Base-by-base conservation (phyloP, 2,797 vertebrate genomes). In the Chelidonichthys spinosus region DNA sequence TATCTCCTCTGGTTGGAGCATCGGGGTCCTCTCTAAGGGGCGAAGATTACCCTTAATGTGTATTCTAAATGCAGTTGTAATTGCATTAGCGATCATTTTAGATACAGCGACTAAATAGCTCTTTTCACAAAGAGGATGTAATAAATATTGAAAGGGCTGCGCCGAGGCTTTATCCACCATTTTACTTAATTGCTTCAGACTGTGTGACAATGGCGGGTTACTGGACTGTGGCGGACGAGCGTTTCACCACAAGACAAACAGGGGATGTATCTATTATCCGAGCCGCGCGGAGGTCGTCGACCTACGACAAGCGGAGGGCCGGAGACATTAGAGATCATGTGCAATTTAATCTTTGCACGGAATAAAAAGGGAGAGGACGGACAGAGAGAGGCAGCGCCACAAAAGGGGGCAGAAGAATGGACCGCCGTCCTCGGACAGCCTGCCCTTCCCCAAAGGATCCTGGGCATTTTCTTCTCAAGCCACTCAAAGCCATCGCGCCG, bases 291-390 rank as follows among this genome's bases (percentile, higher is more conserved):
- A 95, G 97, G 97, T 98, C 96, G 90, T 42, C 77, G 96, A 97
- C 97, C 97, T 97, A 91, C 95, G 96, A 95, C 96, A 95, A 95
- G 93, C 81, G 69, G 92, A 93, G 93, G 90, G 91, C 96, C 92
- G 85, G 93, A 95, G 94, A 97, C 97, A 95, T 96, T 95, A 95
- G 94, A 96, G 96, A 96, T 97, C 95, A 96, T 96, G 96, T 97
- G 97, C 96, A 98, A 97, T 99, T 99, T 97, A 98, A 98, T 98
- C 96, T 98, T 96, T 95, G 93, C 96, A 97, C 96, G 96, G 97
- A 98, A 96, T 97, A 95, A 96, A 35, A 92, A 86, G 81, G 78
- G 63, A 76, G 74, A 71, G 74, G 84, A 87, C 7, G 85, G 83
- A 88, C 78, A 50, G 83, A 74, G 79, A 82, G 79, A 82, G 81